Conservation (phyloP, 2,113 vertebrate genomes). For the Tupaia chinensis region DNA sequence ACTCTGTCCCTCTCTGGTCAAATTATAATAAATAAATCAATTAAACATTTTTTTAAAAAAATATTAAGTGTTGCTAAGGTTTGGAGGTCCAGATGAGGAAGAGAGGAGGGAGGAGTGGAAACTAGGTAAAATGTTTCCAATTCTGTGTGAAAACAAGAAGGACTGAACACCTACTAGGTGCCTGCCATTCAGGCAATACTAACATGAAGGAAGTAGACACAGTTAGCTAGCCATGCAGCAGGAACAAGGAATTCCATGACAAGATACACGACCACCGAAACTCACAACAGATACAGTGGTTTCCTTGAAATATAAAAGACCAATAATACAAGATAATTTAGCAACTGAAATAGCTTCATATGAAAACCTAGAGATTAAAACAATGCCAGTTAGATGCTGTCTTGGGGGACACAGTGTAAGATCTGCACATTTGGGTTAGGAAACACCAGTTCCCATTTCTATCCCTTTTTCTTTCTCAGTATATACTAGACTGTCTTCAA, state of each 20-base stretch:
- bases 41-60: too few relatives aligned
- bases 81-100: not conserved
- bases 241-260: not conserved
- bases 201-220: not conserved
- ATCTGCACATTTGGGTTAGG: not conserved
- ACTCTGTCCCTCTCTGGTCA: too few relatives aligned
- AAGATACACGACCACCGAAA: not conserved
- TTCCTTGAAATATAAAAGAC: not conserved
- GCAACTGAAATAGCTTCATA: not conserved
- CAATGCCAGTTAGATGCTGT: not conserved
- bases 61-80: not conserved
- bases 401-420: not conserved
- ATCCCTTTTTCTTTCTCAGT: not conserved
- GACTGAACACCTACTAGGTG: not conserved
- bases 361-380: not conserved
- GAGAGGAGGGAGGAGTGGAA: not conserved
- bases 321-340: not conserved
- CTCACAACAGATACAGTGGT: not conserved
- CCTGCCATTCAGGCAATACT: not conserved
- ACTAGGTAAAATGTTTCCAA: not conserved
- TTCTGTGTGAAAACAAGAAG: not conserved
- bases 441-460: not conserved
- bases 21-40: too few relatives aligned
- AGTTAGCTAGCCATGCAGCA: not conserved
- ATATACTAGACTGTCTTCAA: not conserved